phyloP scores from a whole-genome alignment of 1,140 invertebrate genomes.

The Aporrectodea caliginosa region DNA sequence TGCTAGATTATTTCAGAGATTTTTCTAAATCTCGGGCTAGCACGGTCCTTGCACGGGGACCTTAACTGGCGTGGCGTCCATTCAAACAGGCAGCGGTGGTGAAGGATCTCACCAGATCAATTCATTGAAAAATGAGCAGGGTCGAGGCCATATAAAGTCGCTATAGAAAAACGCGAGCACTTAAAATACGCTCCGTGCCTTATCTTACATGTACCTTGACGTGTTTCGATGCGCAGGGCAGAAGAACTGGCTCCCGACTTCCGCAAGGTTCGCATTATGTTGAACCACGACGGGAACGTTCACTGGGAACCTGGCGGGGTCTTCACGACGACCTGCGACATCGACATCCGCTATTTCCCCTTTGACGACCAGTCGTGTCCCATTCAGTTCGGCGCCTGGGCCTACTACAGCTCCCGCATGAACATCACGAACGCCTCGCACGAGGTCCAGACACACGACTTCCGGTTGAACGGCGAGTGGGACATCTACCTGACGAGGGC shows the following conservation, averaged over 20 bases:
- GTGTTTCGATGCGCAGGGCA: conserved; percentile 16
- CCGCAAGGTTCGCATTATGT: conserved; percentile 25
- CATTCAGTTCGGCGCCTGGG: conserved; percentile 32
- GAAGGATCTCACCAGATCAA: too few relatives aligned
- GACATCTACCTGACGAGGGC: conserved; percentile 18
- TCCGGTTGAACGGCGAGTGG: conserved; percentile 31
- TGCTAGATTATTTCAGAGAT: too few relatives aligned
- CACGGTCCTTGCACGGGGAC: too few relatives aligned
- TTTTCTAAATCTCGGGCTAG: too few relatives aligned
- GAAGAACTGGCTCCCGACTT: conserved; percentile 27
- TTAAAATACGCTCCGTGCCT: too few relatives aligned
- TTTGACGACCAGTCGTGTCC: conserved; percentile 34
- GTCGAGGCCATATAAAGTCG: too few relatives aligned
- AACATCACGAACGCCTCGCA: conserved; percentile 29
- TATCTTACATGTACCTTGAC: too few relatives aligned
- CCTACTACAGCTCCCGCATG: conserved; percentile 30
- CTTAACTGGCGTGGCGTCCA: too few relatives aligned
- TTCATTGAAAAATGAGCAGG: too few relatives aligned
- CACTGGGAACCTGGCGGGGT: conserved; percentile 32
- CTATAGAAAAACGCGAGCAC: too few relatives aligned
- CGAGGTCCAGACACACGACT: conserved; percentile 22
- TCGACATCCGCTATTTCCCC: conserved; percentile 55
- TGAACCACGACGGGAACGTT: conserved; percentile 22
- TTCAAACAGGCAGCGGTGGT: too few relatives aligned
- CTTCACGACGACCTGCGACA: conserved; percentile 34